A percentile compares a stretch with the other conserved stretches of the same genome.
These are phyloP conservation scores for Yponomeuta malinellus DNA, from an alignment of 2,888 invertebrate genomes.

Conservation along the genomic window DNA sequence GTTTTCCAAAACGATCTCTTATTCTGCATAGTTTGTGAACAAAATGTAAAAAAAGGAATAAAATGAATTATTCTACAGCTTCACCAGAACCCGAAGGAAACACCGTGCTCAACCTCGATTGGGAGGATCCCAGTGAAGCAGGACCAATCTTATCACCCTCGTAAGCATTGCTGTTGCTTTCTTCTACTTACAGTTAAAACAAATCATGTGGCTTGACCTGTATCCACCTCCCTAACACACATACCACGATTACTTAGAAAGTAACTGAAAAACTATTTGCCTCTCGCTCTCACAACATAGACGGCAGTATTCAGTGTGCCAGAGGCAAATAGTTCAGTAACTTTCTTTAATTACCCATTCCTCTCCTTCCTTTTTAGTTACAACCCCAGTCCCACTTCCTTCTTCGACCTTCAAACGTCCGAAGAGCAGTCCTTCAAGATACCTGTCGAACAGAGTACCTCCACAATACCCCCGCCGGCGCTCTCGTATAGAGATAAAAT, in stretches of 20 bases:
- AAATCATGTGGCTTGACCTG: too few species aligned
- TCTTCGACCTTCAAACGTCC: constrained; percentile 23
- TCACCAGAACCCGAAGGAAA: neutral
- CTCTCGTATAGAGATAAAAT: constrained; percentile 40
- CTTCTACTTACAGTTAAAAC: too few species aligned
- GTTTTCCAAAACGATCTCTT: too few species aligned
- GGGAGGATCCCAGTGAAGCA: neutral
- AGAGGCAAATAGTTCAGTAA: too few species aligned
- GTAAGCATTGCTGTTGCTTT: neutral
- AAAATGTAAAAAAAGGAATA: neutral
- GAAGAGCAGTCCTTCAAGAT: neutral
- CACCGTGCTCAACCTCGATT: neutral
- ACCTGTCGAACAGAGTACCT: neutral
- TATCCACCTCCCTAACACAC: too few species aligned
- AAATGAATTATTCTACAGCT: neutral
- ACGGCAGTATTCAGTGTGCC: too few species aligned
- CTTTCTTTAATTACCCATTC: neutral
- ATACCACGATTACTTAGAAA: too few species aligned
- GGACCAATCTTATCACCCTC: neutral
- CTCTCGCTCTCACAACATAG: too few species aligned
- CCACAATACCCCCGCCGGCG: neutral
- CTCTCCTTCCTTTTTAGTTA: neutral
- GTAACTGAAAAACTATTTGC: too few species aligned
- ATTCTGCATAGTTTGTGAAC: too few species aligned
- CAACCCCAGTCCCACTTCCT: constrained; percentile 17